Base-by-base conservation (phyloP, 2,113 vertebrate species). In the Prunella himalayana region DNA sequence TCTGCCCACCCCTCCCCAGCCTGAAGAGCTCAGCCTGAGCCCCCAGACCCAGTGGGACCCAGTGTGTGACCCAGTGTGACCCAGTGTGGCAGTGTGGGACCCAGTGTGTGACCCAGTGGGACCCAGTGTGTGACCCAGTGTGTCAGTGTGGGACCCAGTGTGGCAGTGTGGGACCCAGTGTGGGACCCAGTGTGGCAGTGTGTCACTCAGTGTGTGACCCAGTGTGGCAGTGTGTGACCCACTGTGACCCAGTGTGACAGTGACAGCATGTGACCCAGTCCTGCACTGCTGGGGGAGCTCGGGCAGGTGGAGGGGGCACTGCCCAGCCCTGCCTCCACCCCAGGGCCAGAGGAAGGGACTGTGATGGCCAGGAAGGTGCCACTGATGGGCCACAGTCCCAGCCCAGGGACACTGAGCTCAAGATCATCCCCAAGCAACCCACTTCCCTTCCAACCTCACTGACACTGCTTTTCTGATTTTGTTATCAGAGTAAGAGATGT, bases 271-370 rank as follows among this genome's bases (percentile, higher is more conserved):
- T n/a, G 21, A 10, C 33, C 51, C 51, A 57, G 33, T 57, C 7
- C 53, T 20, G 53, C 53, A 19, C 30, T 20, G 10, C n/a, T 18
- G 10, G 41, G 9, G 35, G 44, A 54, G 49, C 42, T 19, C 14
- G 75, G 27, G 10, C 10, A 27, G 21, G 18, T 2, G 31, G 11
- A 20, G 25, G 25, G 15, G 30, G 1, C 82, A 9, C 4, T 69
- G 28, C 33, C 23, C 42, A 7, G 35, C 5, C 50, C 22, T 13
- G 20, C 33, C 37, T 7, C 5, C 21, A 7, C 12, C 14, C 28
- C 19, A 25, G 16, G 4, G n/a, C 25, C 41, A 47, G 18, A 13
- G 0, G 1, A 14, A 60, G 28, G 41, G 17, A 11, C 22, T 12
- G 22, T 11, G 51, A 4, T 56, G 61, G 24, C 13, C 72, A 11